These are phyloP conservation scores for Zapus hudsonius DNA, from an alignment of 2,113 vertebrate species.

Conservation along the genomic window DNA sequence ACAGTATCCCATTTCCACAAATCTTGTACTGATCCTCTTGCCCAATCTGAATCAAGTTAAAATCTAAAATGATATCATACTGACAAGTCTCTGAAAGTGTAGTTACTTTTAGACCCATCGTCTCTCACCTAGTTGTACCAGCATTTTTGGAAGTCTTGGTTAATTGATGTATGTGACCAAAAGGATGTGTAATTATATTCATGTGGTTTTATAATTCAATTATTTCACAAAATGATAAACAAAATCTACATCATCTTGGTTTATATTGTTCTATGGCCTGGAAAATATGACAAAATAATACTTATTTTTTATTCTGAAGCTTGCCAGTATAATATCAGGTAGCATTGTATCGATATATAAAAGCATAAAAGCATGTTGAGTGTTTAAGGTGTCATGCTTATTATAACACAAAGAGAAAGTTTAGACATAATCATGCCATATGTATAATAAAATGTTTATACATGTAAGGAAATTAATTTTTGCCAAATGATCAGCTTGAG, in stretches of 20 bases:
- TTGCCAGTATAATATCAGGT: background rate
- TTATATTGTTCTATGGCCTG: background rate
- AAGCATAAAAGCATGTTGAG: rapidly evolving
- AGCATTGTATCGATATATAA: too few species aligned
- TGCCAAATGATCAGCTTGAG: too few species aligned
- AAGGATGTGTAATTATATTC: background rate
- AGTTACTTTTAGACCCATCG: background rate
- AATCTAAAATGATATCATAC: background rate
- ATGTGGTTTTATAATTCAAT: background rate
- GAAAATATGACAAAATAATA: too few species aligned
- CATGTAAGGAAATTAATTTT: too few species aligned
- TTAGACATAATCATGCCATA: background rate
- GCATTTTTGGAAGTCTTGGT: background rate
- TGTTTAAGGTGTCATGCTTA: background rate
- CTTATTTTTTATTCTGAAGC: too few species aligned
- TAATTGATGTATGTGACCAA: background rate
- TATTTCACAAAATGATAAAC: background rate
- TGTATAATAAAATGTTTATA: too few species aligned
- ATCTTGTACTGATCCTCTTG: background rate
- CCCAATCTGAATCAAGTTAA: background rate
- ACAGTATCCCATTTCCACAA: background rate
- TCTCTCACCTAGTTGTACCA: background rate
- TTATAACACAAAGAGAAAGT: background rate
- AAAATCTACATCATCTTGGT: background rate
- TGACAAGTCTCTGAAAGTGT: background rate